Evolutionary conservation across 2,888 invertebrate species (phyloP).

Genomic region (Rhodophaea formosa): DNA sequence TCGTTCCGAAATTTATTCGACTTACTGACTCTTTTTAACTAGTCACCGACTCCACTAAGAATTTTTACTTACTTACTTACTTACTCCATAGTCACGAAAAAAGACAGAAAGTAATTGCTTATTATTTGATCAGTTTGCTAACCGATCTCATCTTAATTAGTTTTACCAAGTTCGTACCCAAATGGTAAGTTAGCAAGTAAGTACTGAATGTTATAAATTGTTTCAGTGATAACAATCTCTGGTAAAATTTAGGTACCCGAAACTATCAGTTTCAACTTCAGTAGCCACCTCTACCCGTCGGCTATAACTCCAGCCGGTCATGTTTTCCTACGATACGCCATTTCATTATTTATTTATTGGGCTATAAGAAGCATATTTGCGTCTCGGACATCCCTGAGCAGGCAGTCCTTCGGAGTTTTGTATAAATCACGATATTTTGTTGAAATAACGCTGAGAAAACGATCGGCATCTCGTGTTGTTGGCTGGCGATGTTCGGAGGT

Average conservation of each 20-base stretch:
- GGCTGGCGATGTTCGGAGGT: conserved; percentile 62
- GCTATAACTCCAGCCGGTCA: conserved; percentile 20
- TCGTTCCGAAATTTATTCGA: background rate
- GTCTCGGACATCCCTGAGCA: conserved; percentile 30
- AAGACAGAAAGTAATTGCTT: background rate
- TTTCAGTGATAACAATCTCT: background rate
- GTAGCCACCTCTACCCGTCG: conserved; percentile 21
- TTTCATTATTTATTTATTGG: conserved; percentile 37
- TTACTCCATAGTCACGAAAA: background rate
- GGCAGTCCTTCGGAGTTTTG: conserved; percentile 42
- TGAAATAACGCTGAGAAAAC: conserved; percentile 72
- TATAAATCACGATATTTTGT: conserved; percentile 79
- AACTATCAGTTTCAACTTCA: conserved; percentile 16
- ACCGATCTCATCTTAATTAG: too few species aligned
- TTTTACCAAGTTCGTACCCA: too few species aligned
- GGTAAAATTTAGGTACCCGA: background rate
- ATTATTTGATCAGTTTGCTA: background rate
- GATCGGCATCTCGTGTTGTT: conserved; percentile 68
- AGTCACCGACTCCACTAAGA: too few species aligned
- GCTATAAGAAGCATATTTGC: conserved; percentile 39
- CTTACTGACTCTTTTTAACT: background rate
- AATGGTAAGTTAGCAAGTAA: too few species aligned
- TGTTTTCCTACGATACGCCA: conserved; percentile 26
- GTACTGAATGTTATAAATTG: background rate
- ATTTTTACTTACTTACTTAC: too few species aligned